Percentiles rank a stretch among this genome's conserved stretches.
These are phyloP conservation scores for Gymnocephalus cernua DNA, from an alignment of 2,113 vertebrate species.

Conservation along the genomic window DNA sequence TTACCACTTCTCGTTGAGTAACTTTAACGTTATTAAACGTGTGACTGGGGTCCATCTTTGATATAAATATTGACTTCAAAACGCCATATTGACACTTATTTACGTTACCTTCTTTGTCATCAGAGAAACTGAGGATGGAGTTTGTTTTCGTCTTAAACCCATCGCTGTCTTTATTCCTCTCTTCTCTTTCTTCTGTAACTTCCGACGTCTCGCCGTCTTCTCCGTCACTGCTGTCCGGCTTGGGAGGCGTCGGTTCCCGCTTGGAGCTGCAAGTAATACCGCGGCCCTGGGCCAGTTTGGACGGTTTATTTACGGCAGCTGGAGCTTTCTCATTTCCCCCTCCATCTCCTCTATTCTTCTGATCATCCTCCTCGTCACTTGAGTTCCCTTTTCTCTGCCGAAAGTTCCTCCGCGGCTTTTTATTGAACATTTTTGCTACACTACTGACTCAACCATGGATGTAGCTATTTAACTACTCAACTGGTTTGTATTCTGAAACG, in stretches of 20 bases:
- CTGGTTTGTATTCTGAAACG: not conserved
- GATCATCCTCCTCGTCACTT: slow-evolving; percentile 77
- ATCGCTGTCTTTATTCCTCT: slow-evolving; percentile 18
- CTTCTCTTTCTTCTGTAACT: slow-evolving; percentile 22
- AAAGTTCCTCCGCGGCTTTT: slow-evolving; percentile 78
- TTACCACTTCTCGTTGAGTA: not conserved
- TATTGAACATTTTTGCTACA: slow-evolving; percentile 78
- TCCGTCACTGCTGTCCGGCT: slow-evolving; percentile 49
- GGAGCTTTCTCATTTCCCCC: not conserved
- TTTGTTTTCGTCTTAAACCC: slow-evolving; percentile 45
- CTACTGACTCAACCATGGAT: not conserved
- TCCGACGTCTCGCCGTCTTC: slow-evolving; percentile 41
- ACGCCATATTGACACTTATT: not conserved
- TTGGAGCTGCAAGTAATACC: slow-evolving; percentile 77
- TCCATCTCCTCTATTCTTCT: slow-evolving; percentile 23
- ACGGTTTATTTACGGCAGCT: slow-evolving; percentile 28
- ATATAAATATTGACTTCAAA: not conserved
- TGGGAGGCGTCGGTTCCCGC: slow-evolving; percentile 59
- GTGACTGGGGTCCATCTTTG: not conserved
- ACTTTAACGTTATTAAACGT: not conserved
- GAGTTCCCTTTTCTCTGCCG: slow-evolving; percentile 79
- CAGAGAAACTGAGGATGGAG: slow-evolving; percentile 74
- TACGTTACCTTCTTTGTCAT: slow-evolving; percentile 83
- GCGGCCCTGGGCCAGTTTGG: slow-evolving; percentile 54
- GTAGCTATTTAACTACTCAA: too few species aligned